Conservation (phyloP, 92 coral and sea anemone species). For the Phenganax marumi region DNA sequence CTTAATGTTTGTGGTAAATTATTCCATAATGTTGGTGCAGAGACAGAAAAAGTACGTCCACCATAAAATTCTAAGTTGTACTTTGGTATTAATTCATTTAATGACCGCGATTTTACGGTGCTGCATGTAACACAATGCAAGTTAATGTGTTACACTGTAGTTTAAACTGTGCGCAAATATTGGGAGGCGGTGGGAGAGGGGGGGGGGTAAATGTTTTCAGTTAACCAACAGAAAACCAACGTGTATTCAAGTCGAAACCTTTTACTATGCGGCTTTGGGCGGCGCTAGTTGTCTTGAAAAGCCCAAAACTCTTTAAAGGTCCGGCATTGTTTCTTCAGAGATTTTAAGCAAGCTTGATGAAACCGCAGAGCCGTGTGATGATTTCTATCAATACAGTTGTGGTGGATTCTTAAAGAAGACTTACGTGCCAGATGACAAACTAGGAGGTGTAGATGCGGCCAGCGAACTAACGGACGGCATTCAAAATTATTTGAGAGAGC, state of each 20-base stretch:
- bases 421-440: background rate
- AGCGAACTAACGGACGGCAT: background rate
- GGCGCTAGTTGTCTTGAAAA: no score
- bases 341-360: background rate
- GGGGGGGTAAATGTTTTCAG: no score
- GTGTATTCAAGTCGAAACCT: no score
- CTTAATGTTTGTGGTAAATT: background rate
- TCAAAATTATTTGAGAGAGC: background rate
- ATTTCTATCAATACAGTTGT: slow-evolving; percentile 8
- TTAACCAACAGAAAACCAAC: no score
- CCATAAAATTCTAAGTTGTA: background rate
- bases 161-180: no score
- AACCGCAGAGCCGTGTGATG: slow-evolving; percentile 4
- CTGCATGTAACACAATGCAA: no score
- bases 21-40: background rate
- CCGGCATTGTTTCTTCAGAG: background rate
- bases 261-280: no score
- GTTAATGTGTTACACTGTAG: no score
- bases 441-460: background rate
- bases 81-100: background rate
- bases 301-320: no score
- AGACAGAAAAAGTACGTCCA: background rate
- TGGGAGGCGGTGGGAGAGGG: no score
- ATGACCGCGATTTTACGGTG: no score
- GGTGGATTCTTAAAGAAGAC: background rate